Base-by-base conservation (phyloP, 1,140 invertebrate species). In the Leptinotarsa texana region DNA sequence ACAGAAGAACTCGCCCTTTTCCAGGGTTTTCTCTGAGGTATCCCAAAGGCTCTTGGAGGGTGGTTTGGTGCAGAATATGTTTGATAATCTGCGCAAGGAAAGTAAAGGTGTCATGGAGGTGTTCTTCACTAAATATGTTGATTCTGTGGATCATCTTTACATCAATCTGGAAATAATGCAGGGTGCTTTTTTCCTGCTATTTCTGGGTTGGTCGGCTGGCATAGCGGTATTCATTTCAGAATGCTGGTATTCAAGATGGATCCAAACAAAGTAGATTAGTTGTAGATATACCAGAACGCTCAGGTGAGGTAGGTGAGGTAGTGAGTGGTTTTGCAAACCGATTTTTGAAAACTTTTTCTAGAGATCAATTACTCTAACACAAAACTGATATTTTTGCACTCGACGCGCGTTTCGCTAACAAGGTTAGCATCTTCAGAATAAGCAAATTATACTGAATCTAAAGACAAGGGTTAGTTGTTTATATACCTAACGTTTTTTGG, bases 91-190 rank as follows among this genome's bases (percentile, higher is more conserved):
- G n/a, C 21, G 21, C 18, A 22, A 0, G 4, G 13, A 13, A 18
- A 65, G 21, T 0, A 4, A 15, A 15, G 21, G 13, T 33, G 3
- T 15, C 17, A 24, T 65, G 21, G 63, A 65, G 13, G 27, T 13
- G 15, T 65, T 65, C 1, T 65, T 22, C 63, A 65, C 17, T 33
- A 65, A 22, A 24, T 65, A 65, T 21, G 63, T 65, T 22, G 63
- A 65, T 33, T 18, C 15, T 65, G 3, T 65, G 63, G 5, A 65
- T 2, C 5, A 4, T 0, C 51, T 57, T 6, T 18, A 57, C 13
- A n/a, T 57, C 3, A 3, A 18, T 57, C 51, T 17, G 15, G 6
- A 57, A 17, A 57, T 15, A 17, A 17, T 57, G 0, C 51, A 57
- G 51, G 51, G 51, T 17, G 51, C 13, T 0, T 2, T 57, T 57